phyloP scores from a whole-genome alignment of 2,797 vertebrate species.

The Enteromius paludinosus region DNA sequence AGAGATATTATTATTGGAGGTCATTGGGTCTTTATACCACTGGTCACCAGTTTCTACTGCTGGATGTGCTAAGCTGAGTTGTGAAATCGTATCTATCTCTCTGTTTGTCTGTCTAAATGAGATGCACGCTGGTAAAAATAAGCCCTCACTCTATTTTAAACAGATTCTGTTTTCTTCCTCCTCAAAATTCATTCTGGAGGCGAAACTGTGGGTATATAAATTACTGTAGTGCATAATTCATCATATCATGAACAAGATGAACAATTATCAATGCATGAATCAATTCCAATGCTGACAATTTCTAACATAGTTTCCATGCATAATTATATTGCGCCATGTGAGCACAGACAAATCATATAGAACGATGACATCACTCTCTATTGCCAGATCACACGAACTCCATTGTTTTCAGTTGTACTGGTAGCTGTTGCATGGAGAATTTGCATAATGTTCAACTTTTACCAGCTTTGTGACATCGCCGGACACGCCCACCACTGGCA shows the following conservation, averaged over 20 bases:
- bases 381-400: neutral
- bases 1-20: slow-evolving; percentile 7
- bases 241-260: slow-evolving; percentile 34
- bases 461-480: neutral
- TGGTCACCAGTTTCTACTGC: neutral
- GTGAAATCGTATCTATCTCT: neutral
- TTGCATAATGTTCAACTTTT: slow-evolving; percentile 4
- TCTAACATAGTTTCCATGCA: slow-evolving; percentile 13
- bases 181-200: slow-evolving; percentile 3
- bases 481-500: slow-evolving; percentile 11
- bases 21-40: neutral
- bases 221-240: slow-evolving; percentile 33
- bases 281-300: neutral
- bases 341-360: slow-evolving; percentile 8
- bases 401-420: neutral
- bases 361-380: neutral
- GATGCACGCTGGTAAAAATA: neutral
- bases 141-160: neutral
- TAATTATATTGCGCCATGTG: slow-evolving; percentile 11
- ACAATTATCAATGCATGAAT: slow-evolving; percentile 32
- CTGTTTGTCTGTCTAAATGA: neutral
- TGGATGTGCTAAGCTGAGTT: neutral
- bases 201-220: neutral
- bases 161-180: neutral
- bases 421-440: neutral